Base-by-base conservation (phyloP, 2,888 invertebrate species). In the Automeris io region DNA sequence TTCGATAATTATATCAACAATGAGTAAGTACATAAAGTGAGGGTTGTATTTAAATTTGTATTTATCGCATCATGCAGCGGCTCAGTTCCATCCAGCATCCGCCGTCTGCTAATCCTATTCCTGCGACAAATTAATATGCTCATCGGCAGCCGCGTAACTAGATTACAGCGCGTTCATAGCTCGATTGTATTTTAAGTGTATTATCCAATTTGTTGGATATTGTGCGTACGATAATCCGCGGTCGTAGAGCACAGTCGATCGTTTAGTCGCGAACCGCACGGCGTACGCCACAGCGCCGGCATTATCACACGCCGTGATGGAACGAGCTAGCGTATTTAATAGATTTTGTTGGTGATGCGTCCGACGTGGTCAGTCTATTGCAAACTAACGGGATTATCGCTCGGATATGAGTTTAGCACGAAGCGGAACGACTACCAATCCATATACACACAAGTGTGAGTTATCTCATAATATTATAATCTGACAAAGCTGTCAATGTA, bases 181-280 rank as follows among this genome's bases (percentile, higher is more conserved):
- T 74, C 88, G 86, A 87, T 86, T 85, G 88, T 89, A 86, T 89
- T 89, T 89, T 89, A 89, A 89, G 88, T 88, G 89, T 89, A 89
- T 89, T 89, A 89, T 88, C 89, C 88, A 88, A 89, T 89, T 88
- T 87, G 85, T 77, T 73, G 75, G 87, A 81, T 88, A 88, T 87
- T 86, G 87, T 87, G 85, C 86, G 87, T 85, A 80, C 64, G 74
- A 72, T 83, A 82, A 85, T 83, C 81, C 75, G 73, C 67, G 73
- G 69, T 63, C 63, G 75, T 68, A 62, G 69, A 64, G 67, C 71
- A 69, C 68, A 71, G 57, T 62, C 68, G 63, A 62, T 54, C 68
- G 76, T 70, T 77, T 70, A 75, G 72, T 61, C 70, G 71, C 63
- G 64, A 65, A 54, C 63, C 50, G 61, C 54, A 61, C 50, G 61